These are phyloP conservation scores for Oxyruncus cristatus DNA, from an alignment of 2,113 vertebrate species.

Conservation along the genomic window DNA sequence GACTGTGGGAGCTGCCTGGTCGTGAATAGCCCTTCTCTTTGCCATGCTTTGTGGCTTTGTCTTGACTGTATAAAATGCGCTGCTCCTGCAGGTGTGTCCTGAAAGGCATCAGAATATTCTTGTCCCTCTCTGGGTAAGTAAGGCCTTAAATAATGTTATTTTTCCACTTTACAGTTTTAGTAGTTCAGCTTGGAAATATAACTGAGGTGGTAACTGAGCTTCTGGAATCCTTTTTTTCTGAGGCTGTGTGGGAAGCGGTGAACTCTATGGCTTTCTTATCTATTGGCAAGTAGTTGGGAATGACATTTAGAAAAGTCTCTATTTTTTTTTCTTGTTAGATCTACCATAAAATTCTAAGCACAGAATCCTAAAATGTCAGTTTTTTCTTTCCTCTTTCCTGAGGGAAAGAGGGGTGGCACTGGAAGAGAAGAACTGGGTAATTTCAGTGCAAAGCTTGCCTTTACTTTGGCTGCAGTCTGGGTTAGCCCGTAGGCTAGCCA, in stretches of 20 bases:
- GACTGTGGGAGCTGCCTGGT: not conserved
- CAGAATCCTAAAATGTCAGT: not conserved
- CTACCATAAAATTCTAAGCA: not conserved
- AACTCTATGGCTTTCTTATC: not conserved
- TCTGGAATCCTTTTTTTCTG: not conserved
- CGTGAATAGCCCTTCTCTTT: rapidly evolving
- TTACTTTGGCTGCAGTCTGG: not conserved
- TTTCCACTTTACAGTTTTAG: not conserved
- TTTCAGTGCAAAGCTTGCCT: not conserved
- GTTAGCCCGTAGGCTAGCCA: not conserved
- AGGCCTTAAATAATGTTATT: not conserved
- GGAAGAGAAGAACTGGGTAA: not conserved
- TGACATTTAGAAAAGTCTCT: not conserved
- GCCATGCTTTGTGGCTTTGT: not conserved
- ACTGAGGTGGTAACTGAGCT: not conserved
- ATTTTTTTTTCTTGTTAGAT: not conserved
- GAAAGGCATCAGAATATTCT: not conserved
- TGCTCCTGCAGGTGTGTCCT: not conserved
- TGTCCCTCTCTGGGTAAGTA: not conserved
- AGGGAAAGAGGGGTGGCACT: not conserved
- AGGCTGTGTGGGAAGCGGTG: not conserved
- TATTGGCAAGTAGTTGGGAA: not conserved
- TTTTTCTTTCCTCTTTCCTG: not conserved
- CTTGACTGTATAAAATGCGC: not conserved
- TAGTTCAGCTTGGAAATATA: not conserved